Evolutionary conservation across 2,113 vertebrate genomes (phyloP).

Genomic region (Eurystomus gularis): DNA sequence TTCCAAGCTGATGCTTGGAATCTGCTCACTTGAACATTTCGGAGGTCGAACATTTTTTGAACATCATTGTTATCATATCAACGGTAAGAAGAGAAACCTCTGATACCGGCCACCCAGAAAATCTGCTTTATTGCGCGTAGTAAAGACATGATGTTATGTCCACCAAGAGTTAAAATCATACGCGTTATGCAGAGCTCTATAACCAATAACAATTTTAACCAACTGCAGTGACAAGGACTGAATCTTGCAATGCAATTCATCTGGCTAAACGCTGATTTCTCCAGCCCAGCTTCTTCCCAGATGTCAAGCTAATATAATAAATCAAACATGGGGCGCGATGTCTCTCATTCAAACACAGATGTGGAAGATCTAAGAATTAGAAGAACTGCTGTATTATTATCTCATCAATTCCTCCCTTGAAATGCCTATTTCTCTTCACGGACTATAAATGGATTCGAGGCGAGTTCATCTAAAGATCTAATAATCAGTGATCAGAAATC

Average conservation of each 20-base stretch:
- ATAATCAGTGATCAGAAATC: background rate
- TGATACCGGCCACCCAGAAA: background rate
- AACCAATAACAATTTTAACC: background rate
- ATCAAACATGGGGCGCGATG: background rate
- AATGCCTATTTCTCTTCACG: background rate
- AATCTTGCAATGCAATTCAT: background rate
- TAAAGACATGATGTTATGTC: background rate
- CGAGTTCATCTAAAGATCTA: background rate
- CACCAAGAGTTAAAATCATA: background rate
- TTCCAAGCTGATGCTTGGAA: background rate
- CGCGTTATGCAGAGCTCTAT: background rate
- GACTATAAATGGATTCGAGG: background rate
- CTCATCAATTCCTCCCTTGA: background rate
- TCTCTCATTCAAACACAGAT: background rate
- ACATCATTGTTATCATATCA: background rate
- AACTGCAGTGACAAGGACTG: background rate
- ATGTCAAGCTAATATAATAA: background rate
- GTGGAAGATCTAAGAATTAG: background rate
- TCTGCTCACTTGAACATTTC: background rate
- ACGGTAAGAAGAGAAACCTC: background rate
- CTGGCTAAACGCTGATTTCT: background rate
- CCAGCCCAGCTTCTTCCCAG: background rate
- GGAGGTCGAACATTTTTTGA: background rate
- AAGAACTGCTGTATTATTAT: background rate
- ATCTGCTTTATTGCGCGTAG: background rate